Evolutionary conservation across 2,797 vertebrate species (phyloP).

Genomic region (Poeciliopsis presidionis): DNA sequence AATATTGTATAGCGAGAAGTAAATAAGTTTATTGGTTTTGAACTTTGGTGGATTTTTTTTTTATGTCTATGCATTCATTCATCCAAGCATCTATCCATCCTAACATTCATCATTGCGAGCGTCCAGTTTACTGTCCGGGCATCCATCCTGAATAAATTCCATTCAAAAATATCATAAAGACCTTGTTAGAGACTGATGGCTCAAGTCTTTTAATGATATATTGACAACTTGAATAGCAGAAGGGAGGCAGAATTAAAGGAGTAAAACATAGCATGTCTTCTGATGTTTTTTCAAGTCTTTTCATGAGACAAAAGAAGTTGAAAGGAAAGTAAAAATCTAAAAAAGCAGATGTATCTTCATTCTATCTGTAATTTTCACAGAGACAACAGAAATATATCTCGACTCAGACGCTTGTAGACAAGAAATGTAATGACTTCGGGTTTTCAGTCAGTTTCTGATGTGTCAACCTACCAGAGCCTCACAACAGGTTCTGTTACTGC

Average conservation of each 20-base stretch:
- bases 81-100: neutral
- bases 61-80: neutral
- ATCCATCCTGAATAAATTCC: neutral
- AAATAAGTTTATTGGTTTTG: no score
- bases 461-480: slow-evolving; percentile 20
- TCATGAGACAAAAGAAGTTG: neutral
- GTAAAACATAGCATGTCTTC: neutral
- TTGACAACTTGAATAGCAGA: neutral
- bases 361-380: neutral
- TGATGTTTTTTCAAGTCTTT: neutral
- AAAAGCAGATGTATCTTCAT: neutral
- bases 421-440: neutral
- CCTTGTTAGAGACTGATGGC: neutral
- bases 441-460: slow-evolving; percentile 4
- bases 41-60: no score
- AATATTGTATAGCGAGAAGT: no score
- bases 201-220: neutral
- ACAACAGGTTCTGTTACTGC: slow-evolving; percentile 6
- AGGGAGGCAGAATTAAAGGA: neutral
- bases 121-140: neutral
- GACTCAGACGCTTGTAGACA: slow-evolving; percentile 2
- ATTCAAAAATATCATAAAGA: neutral
- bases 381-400: slow-evolving; percentile 1
- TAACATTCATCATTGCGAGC: neutral
- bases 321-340: neutral